Base-by-base conservation (phyloP, 2,113 vertebrate genomes). In the Cyanistes caeruleus region DNA sequence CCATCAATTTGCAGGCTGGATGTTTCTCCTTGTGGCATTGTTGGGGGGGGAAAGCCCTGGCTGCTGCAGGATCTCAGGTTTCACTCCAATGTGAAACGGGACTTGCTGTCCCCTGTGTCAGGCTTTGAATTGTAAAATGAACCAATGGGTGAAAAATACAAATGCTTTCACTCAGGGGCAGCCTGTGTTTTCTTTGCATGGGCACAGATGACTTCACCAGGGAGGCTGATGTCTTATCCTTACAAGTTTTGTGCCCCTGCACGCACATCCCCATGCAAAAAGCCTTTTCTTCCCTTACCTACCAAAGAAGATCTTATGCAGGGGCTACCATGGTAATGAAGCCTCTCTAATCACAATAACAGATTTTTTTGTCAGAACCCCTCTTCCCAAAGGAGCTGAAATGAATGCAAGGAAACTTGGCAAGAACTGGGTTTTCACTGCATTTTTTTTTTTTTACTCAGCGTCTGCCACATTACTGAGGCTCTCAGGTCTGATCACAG, bases 401-500 rank as follows among this genome's bases (percentile, higher is more conserved):
- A n/a, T n/a, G 58, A 93, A 87, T 62, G 37, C 55, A 62, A 58
- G 18, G 70, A 72, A 63, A 77, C n/a, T 96, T 94, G 90, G 82
- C 95, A 95, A 64, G 55, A 83, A 20, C 1, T 49, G 39, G 19
- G 14, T 52, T 93, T 93, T 92, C 46, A 33, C 28, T 76, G 19
- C 2, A 18, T 51, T 51, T 80, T 51, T 11, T 70, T 53, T 59
- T n/a, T 41, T 58, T 41, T 2, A 14, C 0, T 2, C 25, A 35
- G 22, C 0, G 8, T 91, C 91, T 91, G 84, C 77, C 77, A 85
- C 28, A 2, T n/a, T n/a, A n/a, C n/a, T 76, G 87, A 81, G 46
- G 49, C 60, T 93, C 65, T 75, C 64, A n/a, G 74, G 77, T 87
- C 87, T 94, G 81, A 95, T 91, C 93, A 68, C 93, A 92, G 60